Conservation (phyloP, 2,797 vertebrate genomes). For the Anguilla obscura region DNA sequence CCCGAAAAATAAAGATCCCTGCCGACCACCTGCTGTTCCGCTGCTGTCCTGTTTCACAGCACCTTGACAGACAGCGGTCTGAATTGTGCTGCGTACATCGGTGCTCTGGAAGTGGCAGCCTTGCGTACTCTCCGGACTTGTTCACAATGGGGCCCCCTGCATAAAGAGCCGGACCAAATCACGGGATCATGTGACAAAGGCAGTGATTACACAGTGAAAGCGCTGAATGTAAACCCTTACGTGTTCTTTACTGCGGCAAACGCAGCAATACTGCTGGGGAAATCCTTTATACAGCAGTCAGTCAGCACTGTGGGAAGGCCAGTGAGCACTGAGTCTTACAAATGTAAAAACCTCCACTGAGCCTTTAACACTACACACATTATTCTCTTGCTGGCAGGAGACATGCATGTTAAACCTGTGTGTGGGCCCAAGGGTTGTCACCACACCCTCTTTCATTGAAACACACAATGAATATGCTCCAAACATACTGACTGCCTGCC, state of each 20-base stretch:
- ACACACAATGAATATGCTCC: neutral
- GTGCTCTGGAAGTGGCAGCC: conserved; percentile 46
- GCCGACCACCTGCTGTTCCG: conserved; percentile 19
- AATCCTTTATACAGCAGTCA: conserved; percentile 36
- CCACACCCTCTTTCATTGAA: neutral
- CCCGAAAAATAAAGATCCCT: conserved; percentile 40
- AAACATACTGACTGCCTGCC: neutral
- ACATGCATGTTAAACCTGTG: neutral
- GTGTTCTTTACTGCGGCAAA: conserved; percentile 37
- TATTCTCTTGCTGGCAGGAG: conserved; percentile 3
- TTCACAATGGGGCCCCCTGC: conserved; percentile 37
- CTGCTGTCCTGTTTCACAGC: conserved; percentile 37
- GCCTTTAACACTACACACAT: conserved; percentile 13
- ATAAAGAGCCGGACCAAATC: conserved; percentile 47
- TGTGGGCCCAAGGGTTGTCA: neutral
- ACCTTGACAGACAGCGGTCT: conserved; percentile 15
- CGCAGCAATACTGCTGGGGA: conserved; percentile 37
- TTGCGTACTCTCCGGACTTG: conserved; percentile 53
- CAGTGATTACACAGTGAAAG: conserved; percentile 43
- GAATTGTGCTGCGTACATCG: conserved; percentile 35
- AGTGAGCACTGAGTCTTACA: conserved; percentile 34
- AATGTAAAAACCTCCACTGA: conserved; percentile 1
- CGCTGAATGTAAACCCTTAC: conserved; percentile 36
- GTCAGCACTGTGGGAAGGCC: neutral
- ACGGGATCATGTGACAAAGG: conserved; percentile 51